phyloP scores from a whole-genome alignment of 1,140 invertebrate species.

The Anoplophora glabripennis region DNA sequence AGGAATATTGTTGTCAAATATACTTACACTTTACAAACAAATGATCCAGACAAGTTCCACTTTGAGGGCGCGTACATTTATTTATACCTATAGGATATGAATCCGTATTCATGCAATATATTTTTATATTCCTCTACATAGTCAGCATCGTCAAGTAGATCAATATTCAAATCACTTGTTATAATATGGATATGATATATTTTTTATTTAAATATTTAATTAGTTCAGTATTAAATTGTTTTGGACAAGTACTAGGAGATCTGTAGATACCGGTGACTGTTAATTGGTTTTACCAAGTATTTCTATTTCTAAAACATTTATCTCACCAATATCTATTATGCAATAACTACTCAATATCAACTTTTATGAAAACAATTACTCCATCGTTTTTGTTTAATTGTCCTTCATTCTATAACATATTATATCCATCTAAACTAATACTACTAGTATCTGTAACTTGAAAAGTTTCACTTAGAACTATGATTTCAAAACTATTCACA shows the following conservation, averaged over 20 bases:
- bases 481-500: background rate
- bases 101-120: constrained; percentile 3
- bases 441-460: background rate
- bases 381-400: constrained; percentile 1
- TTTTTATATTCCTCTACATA: constrained; percentile 6
- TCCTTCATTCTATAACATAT: constrained; percentile 8
- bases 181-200: constrained; percentile 1
- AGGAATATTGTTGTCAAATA: too few species aligned
- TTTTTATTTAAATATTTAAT: constrained; percentile 4
- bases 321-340: background rate
- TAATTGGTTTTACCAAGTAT: background rate
- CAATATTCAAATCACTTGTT: constrained; percentile 13
- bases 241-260: constrained; percentile 1
- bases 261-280: constrained; percentile 7
- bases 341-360: background rate
- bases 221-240: background rate
- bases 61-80: constrained; percentile 1
- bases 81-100: constrained; percentile 4
- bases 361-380: background rate
- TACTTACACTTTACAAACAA: constrained; percentile 2
- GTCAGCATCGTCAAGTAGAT: background rate
- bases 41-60: constrained; percentile 8
- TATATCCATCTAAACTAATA: constrained; percentile 3
- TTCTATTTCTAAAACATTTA: background rate
- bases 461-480: constrained; percentile 2